Base-by-base conservation (phyloP, 2,888 invertebrate species). In the Tigriopus californicus region DNA sequence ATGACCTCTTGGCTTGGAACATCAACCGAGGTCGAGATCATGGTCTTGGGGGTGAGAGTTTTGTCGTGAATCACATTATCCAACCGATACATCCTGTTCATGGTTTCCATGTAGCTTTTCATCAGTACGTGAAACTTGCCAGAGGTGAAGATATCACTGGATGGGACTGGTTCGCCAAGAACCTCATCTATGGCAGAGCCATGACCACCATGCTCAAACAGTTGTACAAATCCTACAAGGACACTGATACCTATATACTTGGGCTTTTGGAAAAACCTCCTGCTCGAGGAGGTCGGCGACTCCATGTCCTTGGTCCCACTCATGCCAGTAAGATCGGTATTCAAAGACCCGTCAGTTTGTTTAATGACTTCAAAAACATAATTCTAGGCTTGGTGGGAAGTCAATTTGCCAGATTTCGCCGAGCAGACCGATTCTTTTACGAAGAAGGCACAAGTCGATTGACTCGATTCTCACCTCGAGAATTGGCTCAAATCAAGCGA, bases 11-110 rank as follows among this genome's bases (percentile, higher is more conserved):
- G 2, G 49, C 49, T 22, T 49, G 49, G 49, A 49, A 49, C 22
- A 49, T 49, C 22, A 49, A 49, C 20, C 49, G 49, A 5, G 49
- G 49, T 22, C 15, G 49, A 13, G 49, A 49, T 49, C 49, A 49
- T 11, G 49, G 49, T 13, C 13, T 49, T 20, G 20, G 20, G 6
- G 20, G 49, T 49, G 20, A 4, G 15, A 20, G 5, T 22, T 49
- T 4, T 5, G 20, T 5, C 22, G 12, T 20, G 5, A 44, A 44
- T 44, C 4, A 3, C 33, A 5, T 8, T 33, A 33, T 33, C 3
- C 33, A 3, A 5, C 33, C n/a, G n/a, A n/a, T n/a, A n/a, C n/a
- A n/a, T n/a, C n/a, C n/a, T n/a, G n/a, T n/a, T n/a, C 33, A 33
- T 5, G 8, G 4, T 8, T 33, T 33, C 8, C 33, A 33, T 33